These are phyloP conservation scores for Hecatera dysodea DNA, from an alignment of 2,888 invertebrate species.

Conservation along the genomic window DNA sequence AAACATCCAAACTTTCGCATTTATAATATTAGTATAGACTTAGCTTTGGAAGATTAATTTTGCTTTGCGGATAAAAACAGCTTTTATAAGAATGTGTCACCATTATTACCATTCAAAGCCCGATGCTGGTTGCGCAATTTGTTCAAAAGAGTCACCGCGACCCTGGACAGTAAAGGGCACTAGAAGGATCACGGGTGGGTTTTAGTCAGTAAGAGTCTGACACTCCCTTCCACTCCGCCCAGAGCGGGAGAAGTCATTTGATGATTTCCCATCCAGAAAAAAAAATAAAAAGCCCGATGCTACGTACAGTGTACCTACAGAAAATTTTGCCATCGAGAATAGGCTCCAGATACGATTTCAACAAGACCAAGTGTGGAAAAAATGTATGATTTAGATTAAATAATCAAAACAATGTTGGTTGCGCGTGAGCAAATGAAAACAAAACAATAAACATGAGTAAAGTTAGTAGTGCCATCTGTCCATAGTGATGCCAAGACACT, in stretches of 20 bases:
- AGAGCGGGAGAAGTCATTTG: too few relatives aligned
- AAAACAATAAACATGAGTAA: slow-evolving; percentile 63
- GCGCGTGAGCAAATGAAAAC: slow-evolving; percentile 55
- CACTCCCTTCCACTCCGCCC: too few relatives aligned
- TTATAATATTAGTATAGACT: not conserved
- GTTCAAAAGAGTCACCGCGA: too few relatives aligned
- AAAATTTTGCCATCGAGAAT: not conserved
- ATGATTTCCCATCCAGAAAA: too few relatives aligned
- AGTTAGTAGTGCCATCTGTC: slow-evolving; percentile 66
- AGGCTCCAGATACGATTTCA: not conserved
- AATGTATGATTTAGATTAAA: not conserved
- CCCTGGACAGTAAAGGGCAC: too few relatives aligned
- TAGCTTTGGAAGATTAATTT: not conserved
- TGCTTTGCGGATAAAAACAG: not conserved
- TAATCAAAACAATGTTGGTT: slow-evolving; percentile 30
- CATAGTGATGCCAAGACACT: slow-evolving; percentile 61
- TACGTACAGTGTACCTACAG: too few relatives aligned
- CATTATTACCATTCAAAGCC: not conserved
- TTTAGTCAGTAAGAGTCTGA: too few relatives aligned
- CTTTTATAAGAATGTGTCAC: not conserved
- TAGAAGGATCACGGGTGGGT: too few relatives aligned
- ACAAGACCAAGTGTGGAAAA: not conserved
- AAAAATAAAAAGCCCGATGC: too few relatives aligned
- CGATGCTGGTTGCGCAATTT: too few relatives aligned
- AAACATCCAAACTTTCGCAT: too few relatives aligned